Conservation (phyloP, 2,113 vertebrate species). For the Scophthalmus maximus region DNA sequence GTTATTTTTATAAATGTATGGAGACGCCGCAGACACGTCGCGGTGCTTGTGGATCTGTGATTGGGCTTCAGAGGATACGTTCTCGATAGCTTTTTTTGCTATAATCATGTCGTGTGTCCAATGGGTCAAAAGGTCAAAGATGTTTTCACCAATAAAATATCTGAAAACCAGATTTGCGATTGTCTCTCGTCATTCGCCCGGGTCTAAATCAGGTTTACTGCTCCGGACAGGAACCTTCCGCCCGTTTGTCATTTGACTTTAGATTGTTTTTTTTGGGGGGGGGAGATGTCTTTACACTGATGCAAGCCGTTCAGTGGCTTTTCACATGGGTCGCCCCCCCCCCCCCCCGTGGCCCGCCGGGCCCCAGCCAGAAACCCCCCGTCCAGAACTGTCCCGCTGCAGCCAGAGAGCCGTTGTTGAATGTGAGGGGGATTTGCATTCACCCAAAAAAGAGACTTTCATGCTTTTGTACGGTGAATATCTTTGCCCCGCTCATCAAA, state of each 20-base stretch:
- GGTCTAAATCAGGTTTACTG: conserved; percentile 31
- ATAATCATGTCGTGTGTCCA: conserved; percentile 75
- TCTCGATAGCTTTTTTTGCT: conserved; percentile 76
- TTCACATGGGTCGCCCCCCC: conserved; percentile 55
- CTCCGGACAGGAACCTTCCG: conserved; percentile 8
- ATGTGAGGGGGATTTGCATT: conserved; percentile 72
- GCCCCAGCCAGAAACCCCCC: conserved; percentile 56
- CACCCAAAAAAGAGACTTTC: conserved; percentile 67
- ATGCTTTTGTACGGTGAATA: conserved; percentile 70
- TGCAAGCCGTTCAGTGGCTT: conserved; percentile 59
- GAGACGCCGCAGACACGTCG: conserved; percentile 67
- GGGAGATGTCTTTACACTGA: conserved; percentile 66
- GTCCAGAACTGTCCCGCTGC: conserved; percentile 61
- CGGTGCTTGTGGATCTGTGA: conserved; percentile 79
- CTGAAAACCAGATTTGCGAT: conserved; percentile 53
- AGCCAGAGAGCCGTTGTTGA: conserved; percentile 74
- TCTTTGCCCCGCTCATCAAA: conserved; percentile 78
- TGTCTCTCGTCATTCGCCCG: conserved; percentile 38
- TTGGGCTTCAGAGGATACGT: conserved; percentile 78
- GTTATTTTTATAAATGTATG: conserved; percentile 80
- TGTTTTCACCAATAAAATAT: conserved; percentile 83
- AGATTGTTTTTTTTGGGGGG: conserved; percentile 9
- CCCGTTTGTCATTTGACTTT: conserved; percentile 27
- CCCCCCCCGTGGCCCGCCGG: conserved; percentile 58
- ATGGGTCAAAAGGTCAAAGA: conserved; percentile 74